Evolutionary conservation across 1,140 invertebrate species (phyloP).

Genomic region (Magallana angulata): DNA sequence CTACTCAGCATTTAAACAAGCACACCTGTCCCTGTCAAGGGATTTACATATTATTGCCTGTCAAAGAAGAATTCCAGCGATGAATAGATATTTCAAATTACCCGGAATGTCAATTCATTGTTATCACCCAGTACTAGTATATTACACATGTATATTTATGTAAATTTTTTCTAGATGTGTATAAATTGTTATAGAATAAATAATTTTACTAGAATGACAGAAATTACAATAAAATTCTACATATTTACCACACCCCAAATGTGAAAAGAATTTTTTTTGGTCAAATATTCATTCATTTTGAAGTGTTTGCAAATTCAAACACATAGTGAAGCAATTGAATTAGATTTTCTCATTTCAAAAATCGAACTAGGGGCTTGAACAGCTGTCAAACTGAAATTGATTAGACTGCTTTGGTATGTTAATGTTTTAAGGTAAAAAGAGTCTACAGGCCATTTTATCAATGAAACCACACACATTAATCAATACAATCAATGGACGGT

Average conservation of each 20-base stretch:
- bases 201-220: neutral
- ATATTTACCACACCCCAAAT: neutral
- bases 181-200: neutral
- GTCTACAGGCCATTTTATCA: neutral
- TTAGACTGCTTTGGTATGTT: neutral
- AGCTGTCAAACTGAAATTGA: constrained; percentile 31
- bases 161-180: neutral
- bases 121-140: neutral
- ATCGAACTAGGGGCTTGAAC: neutral
- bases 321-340: neutral
- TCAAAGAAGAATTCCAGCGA: neutral
- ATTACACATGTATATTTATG: neutral
- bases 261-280: neutral
- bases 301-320: neutral
- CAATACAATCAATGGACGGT: constrained; percentile 11
- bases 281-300: neutral
- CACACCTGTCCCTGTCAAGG: neutral
- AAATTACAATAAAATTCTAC: neutral
- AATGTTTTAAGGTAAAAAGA: constrained; percentile 20
- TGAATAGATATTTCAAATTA: constrained; percentile 11
- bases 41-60: constrained; percentile 5
- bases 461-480: constrained; percentile 31
- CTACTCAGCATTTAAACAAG: neutral
- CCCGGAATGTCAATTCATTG: neutral
- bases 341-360: neutral